Percentiles rank a stretch among this genome's conserved stretches.
phyloP scores from a whole-genome alignment of 2,888 invertebrate species.

The Hirtodrosophila cameraria region DNA sequence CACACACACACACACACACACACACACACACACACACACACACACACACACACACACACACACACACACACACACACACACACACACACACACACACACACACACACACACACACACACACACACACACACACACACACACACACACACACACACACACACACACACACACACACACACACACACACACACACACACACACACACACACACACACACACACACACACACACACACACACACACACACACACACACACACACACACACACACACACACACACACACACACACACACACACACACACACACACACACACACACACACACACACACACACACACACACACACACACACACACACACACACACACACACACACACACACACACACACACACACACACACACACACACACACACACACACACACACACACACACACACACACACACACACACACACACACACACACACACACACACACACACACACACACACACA shows the following conservation, averaged over 20 bases:
- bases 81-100: slow-evolving; percentile 10
- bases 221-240: too few relatives aligned
- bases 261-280: too few relatives aligned
- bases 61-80: too few relatives aligned
- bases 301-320: too few relatives aligned
- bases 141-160: too few relatives aligned
- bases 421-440: too few relatives aligned
- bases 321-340: slow-evolving; percentile 10
- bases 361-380: slow-evolving; percentile 10
- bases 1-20: slow-evolving; percentile 10
- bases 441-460: slow-evolving; percentile 10
- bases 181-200: too few relatives aligned
- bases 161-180: slow-evolving; percentile 10
- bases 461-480: too few relatives aligned
- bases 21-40: too few relatives aligned
- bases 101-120: too few relatives aligned
- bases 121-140: slow-evolving; percentile 10
- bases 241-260: slow-evolving; percentile 10
- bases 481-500: slow-evolving; percentile 10
- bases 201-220: slow-evolving; percentile 10
- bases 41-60: slow-evolving; percentile 10
- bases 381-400: too few relatives aligned
- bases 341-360: too few relatives aligned
- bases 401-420: slow-evolving; percentile 10
- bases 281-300: slow-evolving; percentile 10